Conservation (phyloP, 2,888 invertebrate species). For the Pristionchus arcanus region DNA sequence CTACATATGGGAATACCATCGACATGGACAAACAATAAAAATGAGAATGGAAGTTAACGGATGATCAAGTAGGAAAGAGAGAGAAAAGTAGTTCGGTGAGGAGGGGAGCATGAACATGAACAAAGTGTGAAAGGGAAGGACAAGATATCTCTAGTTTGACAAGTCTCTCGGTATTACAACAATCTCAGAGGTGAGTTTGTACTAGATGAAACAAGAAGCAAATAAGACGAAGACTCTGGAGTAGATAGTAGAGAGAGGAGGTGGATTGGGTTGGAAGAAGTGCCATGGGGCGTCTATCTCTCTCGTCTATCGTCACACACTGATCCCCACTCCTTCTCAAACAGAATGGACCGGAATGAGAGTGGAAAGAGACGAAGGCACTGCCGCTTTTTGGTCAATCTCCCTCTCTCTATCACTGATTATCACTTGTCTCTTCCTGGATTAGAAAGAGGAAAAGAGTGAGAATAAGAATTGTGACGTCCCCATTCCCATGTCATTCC, state of each 20-base stretch:
- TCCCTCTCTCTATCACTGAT: constrained; percentile 32
- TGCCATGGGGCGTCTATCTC: constrained; percentile 34
- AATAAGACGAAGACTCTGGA: not conserved
- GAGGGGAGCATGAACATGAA: not conserved
- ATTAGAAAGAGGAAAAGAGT: not conserved
- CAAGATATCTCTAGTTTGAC: constrained; percentile 24
- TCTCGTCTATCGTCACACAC: constrained; percentile 5
- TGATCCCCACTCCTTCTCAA: constrained; percentile 26
- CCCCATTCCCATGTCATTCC: not conserved
- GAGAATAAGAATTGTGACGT: not conserved
- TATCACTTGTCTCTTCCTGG: constrained; percentile 49
- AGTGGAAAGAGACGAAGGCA: constrained; percentile 13
- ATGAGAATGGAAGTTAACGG: constrained; percentile 9
- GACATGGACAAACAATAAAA: constrained; percentile 32
- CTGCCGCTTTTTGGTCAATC: constrained; percentile 48
- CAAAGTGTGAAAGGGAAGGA: constrained; percentile 28
- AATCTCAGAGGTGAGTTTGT: constrained; percentile 26
- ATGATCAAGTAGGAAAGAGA: not conserved
- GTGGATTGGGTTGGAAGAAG: constrained; percentile 2
- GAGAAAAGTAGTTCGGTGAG: not conserved
- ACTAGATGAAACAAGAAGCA: constrained; percentile 9
- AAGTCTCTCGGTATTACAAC: constrained; percentile 33
- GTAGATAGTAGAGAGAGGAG: constrained; percentile 26
- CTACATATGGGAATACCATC: not conserved
- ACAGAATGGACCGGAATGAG: constrained; percentile 44